phyloP scores from a whole-genome alignment of 1,140 invertebrate species.

The Oreohelix idahoensis region DNA sequence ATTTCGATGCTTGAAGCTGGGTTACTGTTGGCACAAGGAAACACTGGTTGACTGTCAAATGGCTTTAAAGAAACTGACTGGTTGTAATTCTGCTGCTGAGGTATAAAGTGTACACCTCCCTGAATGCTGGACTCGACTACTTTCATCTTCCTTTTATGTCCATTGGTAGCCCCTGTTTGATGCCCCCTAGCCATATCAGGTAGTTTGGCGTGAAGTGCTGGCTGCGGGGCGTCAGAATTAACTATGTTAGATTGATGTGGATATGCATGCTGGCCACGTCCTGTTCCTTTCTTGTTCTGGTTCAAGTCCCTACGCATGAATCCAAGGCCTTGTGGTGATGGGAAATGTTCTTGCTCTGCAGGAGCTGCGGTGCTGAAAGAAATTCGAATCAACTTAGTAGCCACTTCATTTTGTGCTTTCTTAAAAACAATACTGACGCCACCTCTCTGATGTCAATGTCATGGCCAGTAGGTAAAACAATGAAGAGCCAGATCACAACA shows the following conservation, averaged over 20 bases:
- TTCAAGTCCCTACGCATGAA: conserved; percentile 23
- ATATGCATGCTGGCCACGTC: neutral
- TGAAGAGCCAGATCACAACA: too few species aligned
- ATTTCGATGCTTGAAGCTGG: neutral
- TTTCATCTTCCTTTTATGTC: conserved; percentile 21
- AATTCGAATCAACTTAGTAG: too few species aligned
- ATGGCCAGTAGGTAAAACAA: too few species aligned
- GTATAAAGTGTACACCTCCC: neutral
- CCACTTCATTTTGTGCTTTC: too few species aligned
- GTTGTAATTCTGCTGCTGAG: conserved; percentile 11
- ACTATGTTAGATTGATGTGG: neutral
- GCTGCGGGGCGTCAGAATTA: neutral
- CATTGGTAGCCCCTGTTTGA: neutral
- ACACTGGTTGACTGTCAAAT: neutral
- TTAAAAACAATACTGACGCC: too few species aligned
- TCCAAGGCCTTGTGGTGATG: conserved; percentile 26
- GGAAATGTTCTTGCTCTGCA: conserved; percentile 34
- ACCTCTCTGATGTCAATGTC: too few species aligned
- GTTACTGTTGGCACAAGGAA: conserved; percentile 12
- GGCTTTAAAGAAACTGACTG: neutral
- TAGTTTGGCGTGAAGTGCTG: neutral
- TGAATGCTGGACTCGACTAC: neutral
- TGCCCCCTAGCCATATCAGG: neutral
- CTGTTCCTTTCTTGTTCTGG: conserved; percentile 21
- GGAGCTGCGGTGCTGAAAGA: conserved; percentile 36